These are phyloP conservation scores for Lanius ludovicianus DNA, from an alignment of 2,113 vertebrate species.

Conservation along the genomic window DNA sequence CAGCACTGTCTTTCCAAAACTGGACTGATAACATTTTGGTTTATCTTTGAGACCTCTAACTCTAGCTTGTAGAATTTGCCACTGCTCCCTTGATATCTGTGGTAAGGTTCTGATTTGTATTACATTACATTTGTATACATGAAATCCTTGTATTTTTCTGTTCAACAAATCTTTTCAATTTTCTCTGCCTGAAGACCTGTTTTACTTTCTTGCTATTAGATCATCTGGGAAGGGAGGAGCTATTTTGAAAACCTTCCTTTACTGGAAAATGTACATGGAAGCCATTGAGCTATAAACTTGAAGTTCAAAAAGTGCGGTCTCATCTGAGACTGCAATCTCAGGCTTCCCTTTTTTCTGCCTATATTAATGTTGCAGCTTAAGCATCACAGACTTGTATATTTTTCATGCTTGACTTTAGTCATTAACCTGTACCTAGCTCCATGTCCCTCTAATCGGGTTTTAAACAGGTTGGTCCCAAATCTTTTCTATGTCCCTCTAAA, in stretches of 20 bases:
- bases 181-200: neutral
- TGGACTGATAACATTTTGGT: neutral
- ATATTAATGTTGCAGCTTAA: neutral
- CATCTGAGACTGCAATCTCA: neutral
- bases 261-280: neutral
- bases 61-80: neutral
- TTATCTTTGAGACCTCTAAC: neutral
- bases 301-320: neutral
- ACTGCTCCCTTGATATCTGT: neutral
- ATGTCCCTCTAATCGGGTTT: neutral
- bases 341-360: neutral
- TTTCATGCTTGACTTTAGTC: neutral
- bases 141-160: neutral
- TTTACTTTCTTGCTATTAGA: neutral
- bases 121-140: neutral
- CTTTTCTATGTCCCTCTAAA: neutral
- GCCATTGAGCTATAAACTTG: neutral
- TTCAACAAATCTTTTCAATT: neutral
- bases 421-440: neutral
- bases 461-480: neutral
- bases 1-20: neutral
- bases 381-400: neutral
- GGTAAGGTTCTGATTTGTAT: neutral
- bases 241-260: neutral
- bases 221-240: neutral